phyloP scores from a whole-genome alignment of 2,888 invertebrate genomes.

The Sinodicranocentrus sp. region DNA sequence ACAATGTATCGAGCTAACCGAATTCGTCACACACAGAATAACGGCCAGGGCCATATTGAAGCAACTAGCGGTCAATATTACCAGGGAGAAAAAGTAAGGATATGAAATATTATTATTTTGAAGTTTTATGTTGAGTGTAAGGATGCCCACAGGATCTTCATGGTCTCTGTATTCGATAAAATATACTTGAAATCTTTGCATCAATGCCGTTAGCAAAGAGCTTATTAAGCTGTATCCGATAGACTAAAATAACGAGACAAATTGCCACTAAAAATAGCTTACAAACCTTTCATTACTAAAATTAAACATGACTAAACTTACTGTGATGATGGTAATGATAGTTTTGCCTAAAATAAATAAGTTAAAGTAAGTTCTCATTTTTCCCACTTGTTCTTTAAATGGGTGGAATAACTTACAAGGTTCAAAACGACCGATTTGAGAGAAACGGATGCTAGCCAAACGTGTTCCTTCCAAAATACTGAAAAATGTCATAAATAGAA shows the following conservation, averaged over 20 bases:
- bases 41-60: not conserved
- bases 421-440: constrained; percentile 37
- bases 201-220: not conserved
- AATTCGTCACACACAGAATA: not conserved
- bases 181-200: constrained; percentile 1
- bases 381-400: not conserved
- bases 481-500: not conserved
- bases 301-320: constrained; percentile 22
- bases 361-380: too few relatives aligned
- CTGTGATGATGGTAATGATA: constrained; percentile 24
- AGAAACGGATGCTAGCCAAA: constrained; percentile 21
- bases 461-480: constrained; percentile 36
- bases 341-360: constrained; percentile 26
- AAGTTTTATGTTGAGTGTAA: not conserved
- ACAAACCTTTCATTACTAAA: too few relatives aligned
- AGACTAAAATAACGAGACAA: not conserved
- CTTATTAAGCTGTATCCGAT: not conserved
- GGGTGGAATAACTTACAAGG: constrained; percentile 22
- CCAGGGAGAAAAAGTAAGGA: constrained; percentile 8
- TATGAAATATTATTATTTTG: not conserved
- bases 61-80: not conserved
- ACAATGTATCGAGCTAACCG: not conserved
- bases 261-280: too few relatives aligned
- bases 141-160: constrained; percentile 23
- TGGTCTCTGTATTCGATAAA: constrained; percentile 30